phyloP scores from a whole-genome alignment of 2,888 invertebrate genomes.

The Ennomos erosarius region DNA sequence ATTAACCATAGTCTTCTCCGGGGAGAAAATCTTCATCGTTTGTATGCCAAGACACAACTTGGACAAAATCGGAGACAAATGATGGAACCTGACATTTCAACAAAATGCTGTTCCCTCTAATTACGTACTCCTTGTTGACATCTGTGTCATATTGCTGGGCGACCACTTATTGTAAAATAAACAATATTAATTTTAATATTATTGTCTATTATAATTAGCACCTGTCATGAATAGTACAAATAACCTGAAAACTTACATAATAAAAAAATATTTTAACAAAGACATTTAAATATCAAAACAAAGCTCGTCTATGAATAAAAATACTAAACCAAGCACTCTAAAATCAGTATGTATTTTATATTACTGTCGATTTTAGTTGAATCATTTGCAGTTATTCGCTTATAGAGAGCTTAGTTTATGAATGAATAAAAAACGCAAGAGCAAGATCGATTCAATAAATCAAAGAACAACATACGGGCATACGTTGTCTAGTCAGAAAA shows the following conservation, averaged over 20 bases:
- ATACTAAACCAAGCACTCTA: conserved; percentile 7
- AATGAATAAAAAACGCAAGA: conserved; percentile 16
- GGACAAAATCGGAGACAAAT: conserved; percentile 94
- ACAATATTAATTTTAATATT: conserved; percentile 20
- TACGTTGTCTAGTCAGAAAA: conserved; percentile 17
- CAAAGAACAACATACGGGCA: conserved; percentile 5
- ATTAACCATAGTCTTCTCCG: conserved; percentile 86
- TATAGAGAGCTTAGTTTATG: conserved; percentile 1
- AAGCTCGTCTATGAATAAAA: not conserved
- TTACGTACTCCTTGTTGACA: conserved; percentile 94
- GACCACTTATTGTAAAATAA: conserved; percentile 85
- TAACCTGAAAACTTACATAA: conserved; percentile 20
- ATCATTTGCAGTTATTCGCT: too few species aligned
- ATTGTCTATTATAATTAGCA: not conserved
- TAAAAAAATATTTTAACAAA: not conserved
- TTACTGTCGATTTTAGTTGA: not conserved
- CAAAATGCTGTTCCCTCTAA: conserved; percentile 92
- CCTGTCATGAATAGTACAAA: conserved; percentile 1
- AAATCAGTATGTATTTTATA: not conserved
- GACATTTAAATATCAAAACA: conserved; percentile 1
- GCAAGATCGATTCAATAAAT: not conserved
- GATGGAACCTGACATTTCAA: conserved; percentile 94
- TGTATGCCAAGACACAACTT: conserved; percentile 92
- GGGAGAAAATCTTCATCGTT: conserved; percentile 90
- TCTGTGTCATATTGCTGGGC: conserved; percentile 93